phyloP scores from a whole-genome alignment of 2,797 vertebrate species.

The Numenius phaeopus region DNA sequence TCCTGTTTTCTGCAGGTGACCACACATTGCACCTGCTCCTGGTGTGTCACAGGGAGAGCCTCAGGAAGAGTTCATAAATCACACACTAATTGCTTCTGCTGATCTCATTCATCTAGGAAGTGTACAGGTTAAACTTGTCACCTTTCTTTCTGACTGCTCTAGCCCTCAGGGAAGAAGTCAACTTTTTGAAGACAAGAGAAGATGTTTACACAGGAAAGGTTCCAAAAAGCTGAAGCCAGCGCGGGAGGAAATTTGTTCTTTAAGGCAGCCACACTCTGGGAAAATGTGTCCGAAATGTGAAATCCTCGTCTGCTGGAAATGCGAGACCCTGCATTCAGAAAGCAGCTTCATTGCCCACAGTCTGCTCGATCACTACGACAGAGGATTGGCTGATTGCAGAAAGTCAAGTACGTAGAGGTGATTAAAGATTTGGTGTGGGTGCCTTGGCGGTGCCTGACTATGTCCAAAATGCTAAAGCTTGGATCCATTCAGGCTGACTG shows the following conservation, averaged over 20 bases:
- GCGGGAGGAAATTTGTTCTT: background rate
- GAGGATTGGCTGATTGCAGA: background rate
- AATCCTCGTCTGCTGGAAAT: slow-evolving; percentile 62
- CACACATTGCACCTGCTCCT: background rate
- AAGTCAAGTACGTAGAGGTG: background rate
- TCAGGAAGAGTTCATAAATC: background rate
- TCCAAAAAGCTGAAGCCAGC: slow-evolving; percentile 13
- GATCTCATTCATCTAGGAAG: background rate
- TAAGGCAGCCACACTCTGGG: slow-evolving; percentile 5
- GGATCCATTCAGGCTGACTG: background rate
- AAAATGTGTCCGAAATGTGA: slow-evolving; percentile 74
- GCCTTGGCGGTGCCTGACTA: background rate
- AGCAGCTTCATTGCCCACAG: slow-evolving; percentile 77
- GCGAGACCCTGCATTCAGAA: slow-evolving; percentile 71
- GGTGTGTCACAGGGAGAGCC: accelerated
- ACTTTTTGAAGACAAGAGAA: slow-evolving; percentile 36
- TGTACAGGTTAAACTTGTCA: background rate
- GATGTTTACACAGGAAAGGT: slow-evolving; percentile 6
- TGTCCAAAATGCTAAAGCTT: background rate
- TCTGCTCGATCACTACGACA: slow-evolving; percentile 77
- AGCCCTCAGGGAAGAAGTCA: slow-evolving; percentile 46
- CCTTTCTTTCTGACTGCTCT: background rate
- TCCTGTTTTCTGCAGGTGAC: background rate
- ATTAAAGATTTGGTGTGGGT: background rate
- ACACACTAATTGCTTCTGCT: background rate